Evolutionary conservation across 2,888 invertebrate species (phyloP), one percentile per base, ranked within the genome.

Genomic region (Hirtodrosophila confusa): DNA sequence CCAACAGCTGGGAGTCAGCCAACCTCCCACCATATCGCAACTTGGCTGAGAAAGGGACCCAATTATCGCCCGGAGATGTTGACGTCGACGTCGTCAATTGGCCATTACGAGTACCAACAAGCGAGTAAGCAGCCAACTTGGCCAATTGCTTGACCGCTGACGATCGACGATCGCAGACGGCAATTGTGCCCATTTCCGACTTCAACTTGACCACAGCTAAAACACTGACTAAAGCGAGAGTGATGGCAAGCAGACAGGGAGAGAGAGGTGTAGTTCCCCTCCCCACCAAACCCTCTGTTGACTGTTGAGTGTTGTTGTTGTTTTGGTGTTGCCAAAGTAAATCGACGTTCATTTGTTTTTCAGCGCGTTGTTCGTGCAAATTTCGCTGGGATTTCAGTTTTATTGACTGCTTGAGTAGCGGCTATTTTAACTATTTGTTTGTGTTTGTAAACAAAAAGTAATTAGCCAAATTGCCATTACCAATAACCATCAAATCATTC

Each of bases 151-250:
- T 72, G 71, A 75, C 75, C 79, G 71, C 70, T 74, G 78, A 73
- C 67, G 69, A 78, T 67, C 79, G 66, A 66, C 7, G 45, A 51
- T 31, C 24, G 53, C 51, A 40, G 45, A 17, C 10, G 17, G 53
- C 53, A 49, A 60, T 78, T 78, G 85, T 82, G 82, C 80, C 82
- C 86, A 82, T 82, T 82, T 82, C 83, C 82, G 83, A 85, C 82
- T 75, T 75, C 85, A 82, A 75, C 82, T 80, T 82, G 82, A 82
- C 85, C 85, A 80, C 71, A 69, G 57, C 36, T 11, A 44, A 39
- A 29, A 39, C 11, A 3, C 53, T 17, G 54, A 54, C 50, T 66
- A 51, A 72, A 74, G 69, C 55, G 69, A 69, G 75, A 74, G 69
- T 68, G 65, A 66, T 10, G 17, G 17, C 23, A 11, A 10, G 10